Evolutionary conservation across 2,888 invertebrate genomes (phyloP).

Genomic region (Megamerina dolium): DNA sequence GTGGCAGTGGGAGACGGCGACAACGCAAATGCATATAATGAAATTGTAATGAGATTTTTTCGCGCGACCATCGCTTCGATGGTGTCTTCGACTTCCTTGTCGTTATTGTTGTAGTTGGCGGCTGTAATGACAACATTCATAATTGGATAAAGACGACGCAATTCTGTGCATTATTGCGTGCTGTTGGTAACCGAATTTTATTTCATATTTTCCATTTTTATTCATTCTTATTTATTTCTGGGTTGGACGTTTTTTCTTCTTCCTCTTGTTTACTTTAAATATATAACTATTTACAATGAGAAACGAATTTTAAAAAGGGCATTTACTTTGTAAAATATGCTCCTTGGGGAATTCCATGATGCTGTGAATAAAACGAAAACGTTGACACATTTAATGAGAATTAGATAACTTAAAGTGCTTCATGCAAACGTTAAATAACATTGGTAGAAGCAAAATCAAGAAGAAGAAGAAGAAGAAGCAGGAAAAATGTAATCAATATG

Average conservation of each 20-base stretch:
- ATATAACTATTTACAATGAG: neutral
- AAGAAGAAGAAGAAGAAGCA: neutral
- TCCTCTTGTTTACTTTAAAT: too few species aligned
- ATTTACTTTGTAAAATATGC: conserved; percentile 2
- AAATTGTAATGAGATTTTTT: too few species aligned
- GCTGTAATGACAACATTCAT: conserved; percentile 8
- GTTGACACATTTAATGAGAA: neutral
- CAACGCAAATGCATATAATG: too few species aligned
- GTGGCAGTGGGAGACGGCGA: neutral
- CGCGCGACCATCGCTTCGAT: neutral
- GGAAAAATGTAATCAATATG: neutral
- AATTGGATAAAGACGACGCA: too few species aligned
- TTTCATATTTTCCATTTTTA: too few species aligned
- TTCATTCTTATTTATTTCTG: too few species aligned
- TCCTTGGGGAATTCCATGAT: conserved; percentile 1
- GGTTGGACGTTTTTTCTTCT: neutral
- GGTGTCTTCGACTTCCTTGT: too few species aligned
- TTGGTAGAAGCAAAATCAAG: neutral
- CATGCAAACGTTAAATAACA: too few species aligned
- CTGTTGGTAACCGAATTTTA: neutral
- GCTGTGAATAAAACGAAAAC: neutral
- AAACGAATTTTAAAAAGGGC: neutral
- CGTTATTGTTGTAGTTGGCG: conserved; percentile 7
- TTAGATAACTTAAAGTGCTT: too few species aligned
- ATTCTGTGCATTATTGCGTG: too few species aligned